Percentiles rank a stretch among this genome's conserved stretches.
phyloP scores from a whole-genome alignment of 2,113 vertebrate species.

The Siphamia tubifer region DNA sequence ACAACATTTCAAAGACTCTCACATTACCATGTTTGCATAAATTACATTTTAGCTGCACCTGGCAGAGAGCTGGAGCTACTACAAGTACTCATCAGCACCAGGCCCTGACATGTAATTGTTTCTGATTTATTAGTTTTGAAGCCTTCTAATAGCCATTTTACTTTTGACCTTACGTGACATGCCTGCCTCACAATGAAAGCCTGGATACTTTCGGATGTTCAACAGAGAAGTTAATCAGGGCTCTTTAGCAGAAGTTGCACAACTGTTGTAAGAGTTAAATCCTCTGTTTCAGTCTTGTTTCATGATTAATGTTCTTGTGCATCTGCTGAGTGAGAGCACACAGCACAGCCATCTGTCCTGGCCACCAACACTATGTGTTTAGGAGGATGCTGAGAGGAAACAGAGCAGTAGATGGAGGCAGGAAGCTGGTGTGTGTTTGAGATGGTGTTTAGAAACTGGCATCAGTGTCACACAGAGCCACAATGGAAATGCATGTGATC shows the following conservation, averaged over 20 bases:
- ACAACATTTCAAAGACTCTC: constrained; percentile 5
- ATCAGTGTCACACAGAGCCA: not conserved
- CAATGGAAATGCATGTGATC: not conserved
- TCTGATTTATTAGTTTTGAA: not conserved
- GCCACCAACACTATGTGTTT: not conserved
- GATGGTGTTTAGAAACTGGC: not conserved
- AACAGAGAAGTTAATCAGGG: not conserved
- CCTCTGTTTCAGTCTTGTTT: constrained; percentile 57
- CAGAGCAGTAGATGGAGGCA: not conserved
- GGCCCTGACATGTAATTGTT: not conserved
- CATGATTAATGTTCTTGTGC: constrained; percentile 74
- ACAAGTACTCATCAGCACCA: not conserved
- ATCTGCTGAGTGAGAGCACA: constrained; percentile 71
- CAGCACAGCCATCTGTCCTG: constrained; percentile 69
- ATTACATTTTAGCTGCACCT: not conserved
- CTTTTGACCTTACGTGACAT: not conserved
- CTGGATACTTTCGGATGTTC: not conserved
- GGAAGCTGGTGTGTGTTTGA: not conserved
- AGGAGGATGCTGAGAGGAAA: not conserved
- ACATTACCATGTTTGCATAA: constrained; percentile 1
- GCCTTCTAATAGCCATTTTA: not conserved
- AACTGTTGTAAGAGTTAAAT: constrained; percentile 60
- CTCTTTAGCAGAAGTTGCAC: constrained; percentile 13
- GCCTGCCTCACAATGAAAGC: not conserved
- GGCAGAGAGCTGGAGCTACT: not conserved